These are phyloP conservation scores for Ischnus inquisitorius DNA, from an alignment of 2,888 invertebrate species.

Conservation along the genomic window DNA sequence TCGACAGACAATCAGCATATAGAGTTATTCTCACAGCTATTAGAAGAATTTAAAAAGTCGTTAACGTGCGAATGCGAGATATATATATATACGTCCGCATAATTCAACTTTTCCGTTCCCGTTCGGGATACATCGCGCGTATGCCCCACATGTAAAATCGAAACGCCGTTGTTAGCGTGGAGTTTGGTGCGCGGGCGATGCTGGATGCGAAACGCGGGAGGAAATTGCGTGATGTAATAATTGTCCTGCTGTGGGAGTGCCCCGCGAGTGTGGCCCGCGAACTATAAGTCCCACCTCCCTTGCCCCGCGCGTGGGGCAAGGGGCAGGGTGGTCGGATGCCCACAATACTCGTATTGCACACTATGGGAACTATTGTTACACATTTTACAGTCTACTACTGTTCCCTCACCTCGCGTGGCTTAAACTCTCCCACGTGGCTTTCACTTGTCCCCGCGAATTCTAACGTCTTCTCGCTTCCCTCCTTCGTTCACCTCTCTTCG, in stretches of 20 bases:
- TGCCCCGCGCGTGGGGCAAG: no score
- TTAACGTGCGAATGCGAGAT: conserved; percentile 58
- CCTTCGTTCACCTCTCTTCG: conserved; percentile 53
- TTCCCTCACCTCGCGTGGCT: conserved; percentile 68
- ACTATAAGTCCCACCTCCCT: conserved; percentile 37
- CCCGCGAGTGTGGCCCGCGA: conserved; percentile 71
- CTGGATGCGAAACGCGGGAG: conserved; percentile 78
- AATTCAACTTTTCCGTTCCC: conserved; percentile 22
- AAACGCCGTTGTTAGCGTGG: conserved; percentile 33
- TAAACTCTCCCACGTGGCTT: conserved; percentile 84
- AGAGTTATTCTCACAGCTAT: conserved; percentile 33
- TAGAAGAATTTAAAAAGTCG: conserved; percentile 42
- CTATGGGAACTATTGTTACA: conserved; percentile 85
- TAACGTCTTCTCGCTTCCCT: conserved; percentile 67
- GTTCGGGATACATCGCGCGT: conserved; percentile 54
- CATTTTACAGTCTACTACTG: conserved; percentile 84
- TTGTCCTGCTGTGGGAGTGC: conserved; percentile 84
- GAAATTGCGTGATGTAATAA: conserved; percentile 85
- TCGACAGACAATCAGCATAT: conserved; percentile 19
- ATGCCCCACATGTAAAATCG: conserved; percentile 55
- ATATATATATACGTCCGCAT: conserved; percentile 35
- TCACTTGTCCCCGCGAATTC: conserved; percentile 83
- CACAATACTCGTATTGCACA: conserved; percentile 83
- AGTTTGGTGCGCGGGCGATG: conserved; percentile 28
- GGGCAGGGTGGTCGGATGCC: conserved; percentile 29